Percentiles rank a stretch among this genome's conserved stretches.
phyloP scores from a whole-genome alignment of 2,888 invertebrate genomes.

The Troides helena region DNA sequence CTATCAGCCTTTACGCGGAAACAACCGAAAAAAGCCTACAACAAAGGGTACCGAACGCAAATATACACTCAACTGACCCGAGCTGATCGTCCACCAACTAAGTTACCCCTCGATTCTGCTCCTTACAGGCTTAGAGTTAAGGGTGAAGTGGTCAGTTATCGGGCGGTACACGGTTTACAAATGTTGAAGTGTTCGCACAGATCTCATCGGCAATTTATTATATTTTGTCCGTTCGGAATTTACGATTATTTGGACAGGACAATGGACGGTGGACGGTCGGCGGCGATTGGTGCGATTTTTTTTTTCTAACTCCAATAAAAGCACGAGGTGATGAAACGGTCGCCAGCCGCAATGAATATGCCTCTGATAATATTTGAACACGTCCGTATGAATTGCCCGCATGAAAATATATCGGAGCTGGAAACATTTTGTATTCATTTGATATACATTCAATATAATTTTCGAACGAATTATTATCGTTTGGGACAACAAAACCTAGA shows the following conservation, averaged over 20 bases:
- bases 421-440: neutral
- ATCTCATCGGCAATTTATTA: constrained; percentile 81
- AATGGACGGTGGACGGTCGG: constrained; percentile 52
- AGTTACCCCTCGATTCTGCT: constrained; percentile 41
- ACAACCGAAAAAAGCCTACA: constrained; percentile 78
- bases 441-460: neutral
- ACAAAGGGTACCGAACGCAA: constrained; percentile 76
- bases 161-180: constrained; percentile 34
- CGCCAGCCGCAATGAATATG: constrained; percentile 14
- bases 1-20: constrained; percentile 79
- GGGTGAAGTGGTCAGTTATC: constrained; percentile 35
- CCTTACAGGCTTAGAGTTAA: constrained; percentile 38
- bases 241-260: constrained; percentile 77
- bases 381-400: constrained; percentile 9
- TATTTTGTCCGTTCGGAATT: constrained; percentile 78
- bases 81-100: constrained; percentile 38
- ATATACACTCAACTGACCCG: constrained; percentile 66
- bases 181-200: constrained; percentile 67
- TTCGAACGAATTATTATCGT: too few species aligned
- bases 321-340: constrained; percentile 34
- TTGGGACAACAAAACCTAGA: too few species aligned
- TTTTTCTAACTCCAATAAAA: constrained; percentile 74
- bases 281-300: constrained; percentile 64
- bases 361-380: constrained; percentile 23
- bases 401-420: constrained; percentile 1